Evolutionary conservation across 1,140 invertebrate species (phyloP).

Genomic region (Bombus balteatus): DNA sequence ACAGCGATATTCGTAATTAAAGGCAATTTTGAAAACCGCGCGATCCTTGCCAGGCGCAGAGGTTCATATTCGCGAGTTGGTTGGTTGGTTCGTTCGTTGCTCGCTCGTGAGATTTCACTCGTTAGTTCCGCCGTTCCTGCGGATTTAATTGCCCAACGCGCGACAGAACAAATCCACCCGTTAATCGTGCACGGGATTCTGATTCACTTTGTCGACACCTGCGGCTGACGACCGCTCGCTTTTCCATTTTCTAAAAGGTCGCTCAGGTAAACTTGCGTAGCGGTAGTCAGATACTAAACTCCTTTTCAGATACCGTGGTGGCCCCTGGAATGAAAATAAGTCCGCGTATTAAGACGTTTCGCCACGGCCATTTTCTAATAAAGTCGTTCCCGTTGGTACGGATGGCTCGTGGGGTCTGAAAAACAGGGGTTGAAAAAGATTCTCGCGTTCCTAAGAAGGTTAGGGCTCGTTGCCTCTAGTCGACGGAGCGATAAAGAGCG

Average conservation of each 20-base stretch:
- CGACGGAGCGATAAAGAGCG: slow-evolving; percentile 38
- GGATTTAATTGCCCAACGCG: slow-evolving; percentile 50
- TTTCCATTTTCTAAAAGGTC: not conserved
- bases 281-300: not conserved
- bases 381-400: slow-evolving; percentile 73
- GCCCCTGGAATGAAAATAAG: slow-evolving; percentile 17
- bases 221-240: no score
- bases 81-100: not conserved
- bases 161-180: slow-evolving; percentile 32
- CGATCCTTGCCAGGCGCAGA: slow-evolving; percentile 26
- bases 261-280: no score
- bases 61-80: not conserved
- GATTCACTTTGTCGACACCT: slow-evolving; percentile 40
- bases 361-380: slow-evolving; percentile 80
- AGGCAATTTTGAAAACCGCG: slow-evolving; percentile 53
- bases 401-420: slow-evolving; percentile 62
- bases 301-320: not conserved
- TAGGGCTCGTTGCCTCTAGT: slow-evolving; percentile 48
- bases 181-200: slow-evolving; percentile 47
- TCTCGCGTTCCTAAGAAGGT: slow-evolving; percentile 68
- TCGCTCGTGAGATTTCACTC: slow-evolving; percentile 32
- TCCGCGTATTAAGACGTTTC: slow-evolving; percentile 78
- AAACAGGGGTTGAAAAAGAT: slow-evolving; percentile 79
- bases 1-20: slow-evolving; percentile 50
- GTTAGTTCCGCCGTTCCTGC: slow-evolving; percentile 39